phyloP scores from a whole-genome alignment of 2,797 vertebrate species.

The Thunnus albacares region DNA sequence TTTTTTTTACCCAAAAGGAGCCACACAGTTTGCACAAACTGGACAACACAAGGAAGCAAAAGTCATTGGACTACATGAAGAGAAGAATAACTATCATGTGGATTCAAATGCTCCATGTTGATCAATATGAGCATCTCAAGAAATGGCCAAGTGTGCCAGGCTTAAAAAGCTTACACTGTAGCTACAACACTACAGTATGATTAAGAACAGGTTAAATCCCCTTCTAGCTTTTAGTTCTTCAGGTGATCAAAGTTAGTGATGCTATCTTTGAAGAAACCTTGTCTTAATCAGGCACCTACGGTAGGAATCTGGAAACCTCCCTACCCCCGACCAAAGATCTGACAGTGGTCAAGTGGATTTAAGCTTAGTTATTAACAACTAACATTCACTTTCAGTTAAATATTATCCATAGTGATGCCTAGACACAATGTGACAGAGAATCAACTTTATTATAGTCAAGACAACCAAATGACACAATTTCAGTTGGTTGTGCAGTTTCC shows the following conservation, averaged over 20 bases:
- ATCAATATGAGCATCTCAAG: not conserved
- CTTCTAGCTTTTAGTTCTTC: not conserved
- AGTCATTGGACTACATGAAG: not conserved
- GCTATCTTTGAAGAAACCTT: not conserved
- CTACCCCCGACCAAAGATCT: constrained; percentile 21
- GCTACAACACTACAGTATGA: not conserved
- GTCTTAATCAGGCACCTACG: not conserved
- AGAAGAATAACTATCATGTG: not conserved
- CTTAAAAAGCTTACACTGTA: not conserved
- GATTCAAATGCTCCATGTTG: not conserved
- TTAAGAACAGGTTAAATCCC: not conserved
- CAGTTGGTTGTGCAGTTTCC: constrained; percentile 9
- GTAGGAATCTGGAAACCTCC: constrained; percentile 1
- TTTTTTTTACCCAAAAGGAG: not conserved
- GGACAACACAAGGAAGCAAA: not conserved
- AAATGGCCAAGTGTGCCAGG: not conserved
- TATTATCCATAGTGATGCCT: constrained; percentile 60
- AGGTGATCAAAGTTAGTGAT: not conserved
- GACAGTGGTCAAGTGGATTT: constrained; percentile 54
- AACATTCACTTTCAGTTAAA: constrained; percentile 58
- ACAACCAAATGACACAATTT: constrained; percentile 12
- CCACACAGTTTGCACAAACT: not conserved
- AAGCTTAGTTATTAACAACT: constrained; percentile 69
- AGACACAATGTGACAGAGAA: constrained; percentile 33
- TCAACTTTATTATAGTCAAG: constrained; percentile 16